phyloP scores from a whole-genome alignment of 2,113 vertebrate genomes.

The Nycticorax nycticorax region DNA sequence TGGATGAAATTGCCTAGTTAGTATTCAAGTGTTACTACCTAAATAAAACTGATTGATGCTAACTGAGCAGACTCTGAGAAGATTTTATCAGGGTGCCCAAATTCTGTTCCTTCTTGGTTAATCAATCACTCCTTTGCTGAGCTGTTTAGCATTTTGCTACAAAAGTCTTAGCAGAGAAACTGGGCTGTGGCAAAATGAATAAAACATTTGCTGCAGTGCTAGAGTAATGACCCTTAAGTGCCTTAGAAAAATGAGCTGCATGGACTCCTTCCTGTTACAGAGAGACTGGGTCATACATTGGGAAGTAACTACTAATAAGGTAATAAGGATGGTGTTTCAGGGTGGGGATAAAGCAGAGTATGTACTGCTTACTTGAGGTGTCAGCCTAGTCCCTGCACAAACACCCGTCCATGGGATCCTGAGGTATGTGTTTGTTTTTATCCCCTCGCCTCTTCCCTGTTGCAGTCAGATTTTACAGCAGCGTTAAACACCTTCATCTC shows the following conservation, averaged over 20 bases:
- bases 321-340: slow-evolving; percentile 1
- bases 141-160: slow-evolving; percentile 48
- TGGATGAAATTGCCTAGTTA: slow-evolving; percentile 58
- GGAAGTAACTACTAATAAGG: slow-evolving; percentile 36
- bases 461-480: background rate
- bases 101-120: slow-evolving; percentile 68
- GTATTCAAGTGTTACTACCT: slow-evolving; percentile 69
- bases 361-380: background rate
- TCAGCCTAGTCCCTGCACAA: background rate
- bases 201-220: slow-evolving; percentile 71
- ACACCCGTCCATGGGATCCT: background rate
- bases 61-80: slow-evolving; percentile 52
- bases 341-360: background rate
- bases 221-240: slow-evolving; percentile 75
- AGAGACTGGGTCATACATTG: background rate
- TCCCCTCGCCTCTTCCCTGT: background rate
- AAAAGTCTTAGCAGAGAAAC: slow-evolving; percentile 64
- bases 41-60: slow-evolving; percentile 77
- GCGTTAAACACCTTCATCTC: slow-evolving; percentile 48
- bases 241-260: slow-evolving; percentile 62
- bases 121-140: slow-evolving; percentile 73
- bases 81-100: slow-evolving; percentile 65
- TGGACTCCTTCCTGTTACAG: slow-evolving; percentile 26
- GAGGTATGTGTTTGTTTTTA: background rate
- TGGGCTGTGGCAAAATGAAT: slow-evolving; percentile 68